Conservation (phyloP, 2,888 invertebrate species). For the Odontothrips loti region DNA sequence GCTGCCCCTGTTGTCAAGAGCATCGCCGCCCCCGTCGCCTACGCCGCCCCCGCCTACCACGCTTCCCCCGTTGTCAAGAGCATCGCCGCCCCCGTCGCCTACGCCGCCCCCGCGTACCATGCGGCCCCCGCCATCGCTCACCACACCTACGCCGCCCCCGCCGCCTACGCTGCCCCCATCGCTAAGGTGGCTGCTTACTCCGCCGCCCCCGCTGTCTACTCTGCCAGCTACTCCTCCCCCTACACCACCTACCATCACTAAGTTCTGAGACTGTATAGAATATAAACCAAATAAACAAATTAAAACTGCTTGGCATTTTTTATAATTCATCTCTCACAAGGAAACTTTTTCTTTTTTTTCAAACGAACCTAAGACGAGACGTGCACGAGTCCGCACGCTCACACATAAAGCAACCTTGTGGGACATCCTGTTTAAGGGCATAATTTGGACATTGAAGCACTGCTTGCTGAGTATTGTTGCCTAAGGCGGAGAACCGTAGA, state of each 20-base stretch:
- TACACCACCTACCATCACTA: slow-evolving; percentile 5
- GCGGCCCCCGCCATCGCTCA: slow-evolving; percentile 28
- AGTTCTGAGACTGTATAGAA: not conserved
- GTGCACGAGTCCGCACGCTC: too few species aligned
- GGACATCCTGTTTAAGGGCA: too few species aligned
- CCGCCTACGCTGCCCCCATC: not conserved
- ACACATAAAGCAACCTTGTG: too few species aligned
- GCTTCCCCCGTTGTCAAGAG: not conserved
- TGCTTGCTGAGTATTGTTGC: too few species aligned
- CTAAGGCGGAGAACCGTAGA: too few species aligned
- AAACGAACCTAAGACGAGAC: too few species aligned
- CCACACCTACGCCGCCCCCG: not conserved
- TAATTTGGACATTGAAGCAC: too few species aligned
- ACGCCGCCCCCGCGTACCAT: slow-evolving; percentile 33
- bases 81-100: slow-evolving; percentile 28
- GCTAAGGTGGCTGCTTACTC: slow-evolving; percentile 2
- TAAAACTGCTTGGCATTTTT: too few species aligned
- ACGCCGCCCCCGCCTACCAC: slow-evolving; percentile 4
- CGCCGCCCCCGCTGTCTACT: slow-evolving; percentile 5
- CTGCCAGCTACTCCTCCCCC: not conserved
- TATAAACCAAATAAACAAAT: too few species aligned
- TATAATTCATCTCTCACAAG: too few species aligned
- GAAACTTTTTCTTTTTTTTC: too few species aligned
- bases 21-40: slow-evolving; percentile 30
- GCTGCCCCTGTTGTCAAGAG: slow-evolving; percentile 30